Base-by-base conservation (phyloP, 2,113 vertebrate species). In the Microtus oregoni region DNA sequence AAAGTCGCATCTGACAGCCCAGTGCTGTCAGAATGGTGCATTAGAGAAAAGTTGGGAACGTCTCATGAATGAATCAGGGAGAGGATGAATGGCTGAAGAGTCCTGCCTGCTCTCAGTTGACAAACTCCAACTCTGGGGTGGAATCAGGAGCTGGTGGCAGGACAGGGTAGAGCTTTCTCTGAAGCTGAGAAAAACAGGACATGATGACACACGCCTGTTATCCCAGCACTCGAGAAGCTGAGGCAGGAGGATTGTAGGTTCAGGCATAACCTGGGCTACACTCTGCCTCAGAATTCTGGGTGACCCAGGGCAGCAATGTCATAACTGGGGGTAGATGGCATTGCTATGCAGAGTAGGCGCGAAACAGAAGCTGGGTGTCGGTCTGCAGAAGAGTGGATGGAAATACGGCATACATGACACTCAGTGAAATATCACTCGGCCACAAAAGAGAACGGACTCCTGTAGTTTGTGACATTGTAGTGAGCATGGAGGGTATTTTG, bases 1-100 rank as follows among this genome's bases (percentile, higher is more conserved):
- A 7, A 93, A 96, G 96, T 47, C 17, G 32, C 61, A 86, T 86
- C 94, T 96, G 92, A 96, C 91, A 94, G 79, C 93, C 63, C 76
- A 41, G 72, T 0, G 38, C 94, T 94, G 90, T 58, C 55, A 58
- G 55, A 58, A 58, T 58, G 5, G 55, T 70, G 95, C 73, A 11
- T 41, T 32, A 77, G n/a, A 89, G 81, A 75, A 61, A 70, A 67
- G 68, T 32, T 55, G 20, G 35, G 2, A 47, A 19, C 15, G 73
- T n/a, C 92, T 88, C 86, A 72, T 93, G 93, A 93, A 96, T 95
- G 95, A 92, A n/a, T 11, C 86, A 38, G 50, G 13, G 38, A 44
- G 7, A 8, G 78, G 63, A 32, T 38, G 7, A 87, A 41, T 61
- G 75, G 86, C 24, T 35, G 88, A 50, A 58, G 58, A 7, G 50